Conservation (phyloP, 2,888 invertebrate genomes). For the Lycocerus yunnanus region DNA sequence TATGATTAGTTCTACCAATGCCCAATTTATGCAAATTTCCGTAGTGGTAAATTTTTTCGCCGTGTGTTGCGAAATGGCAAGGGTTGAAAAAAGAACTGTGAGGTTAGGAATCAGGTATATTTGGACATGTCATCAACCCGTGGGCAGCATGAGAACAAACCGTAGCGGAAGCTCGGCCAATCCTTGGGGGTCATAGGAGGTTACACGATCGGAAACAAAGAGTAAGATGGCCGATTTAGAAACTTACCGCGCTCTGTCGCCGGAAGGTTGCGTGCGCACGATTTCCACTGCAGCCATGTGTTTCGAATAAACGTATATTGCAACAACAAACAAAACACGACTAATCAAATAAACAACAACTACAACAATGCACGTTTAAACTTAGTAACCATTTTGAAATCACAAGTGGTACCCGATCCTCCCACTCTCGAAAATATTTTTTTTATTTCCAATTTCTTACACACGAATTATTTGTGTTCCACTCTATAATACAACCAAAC, state of each 20-base stretch:
- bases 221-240: conserved; percentile 30
- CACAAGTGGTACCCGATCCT: background rate
- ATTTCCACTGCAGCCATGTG: conserved; percentile 56
- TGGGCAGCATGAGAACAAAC: conserved; percentile 33
- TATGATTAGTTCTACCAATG: too few species aligned
- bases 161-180: conserved; percentile 32
- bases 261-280: conserved; percentile 39
- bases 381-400: background rate
- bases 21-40: background rate
- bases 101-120: conserved; percentile 12
- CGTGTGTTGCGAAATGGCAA: background rate
- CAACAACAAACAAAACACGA: conserved; percentile 39
- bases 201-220: conserved; percentile 37
- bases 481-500: conserved; percentile 42
- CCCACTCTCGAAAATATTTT: background rate
- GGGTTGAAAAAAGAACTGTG: background rate
- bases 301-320: conserved; percentile 43
- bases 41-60: background rate
- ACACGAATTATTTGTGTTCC: conserved; percentile 4
- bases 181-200: conserved; percentile 32
- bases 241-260: conserved; percentile 32
- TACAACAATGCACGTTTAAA: background rate
- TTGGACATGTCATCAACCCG: conserved; percentile 40
- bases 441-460: background rate
- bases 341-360: conserved; percentile 21